Base-by-base conservation (phyloP, 2,888 invertebrate genomes). In the Eugnorisma glareosa region DNA sequence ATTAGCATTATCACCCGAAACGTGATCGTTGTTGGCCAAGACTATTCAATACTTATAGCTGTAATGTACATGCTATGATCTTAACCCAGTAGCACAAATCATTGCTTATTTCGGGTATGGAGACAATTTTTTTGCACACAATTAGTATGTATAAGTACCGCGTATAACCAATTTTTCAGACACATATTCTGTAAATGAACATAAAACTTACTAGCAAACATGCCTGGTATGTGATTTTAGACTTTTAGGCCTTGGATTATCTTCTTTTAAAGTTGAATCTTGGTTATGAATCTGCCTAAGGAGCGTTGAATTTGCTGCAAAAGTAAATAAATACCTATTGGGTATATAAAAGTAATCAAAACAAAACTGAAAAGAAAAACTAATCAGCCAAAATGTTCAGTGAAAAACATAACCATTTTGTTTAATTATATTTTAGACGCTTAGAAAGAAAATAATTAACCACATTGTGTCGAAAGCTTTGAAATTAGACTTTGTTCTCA, bases 391-490 rank as follows among this genome's bases (percentile, higher is more conserved):
- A 28, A n/a, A 37, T 28, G 28, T 63, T 37, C 10, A 18, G 54
- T 35, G 1, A 35, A 37, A 79, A 64, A 69, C 18, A 43, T 24
- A n/a, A 64, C 13, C 21, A 45, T 43, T 64, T 7, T 79, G 31
- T 78, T 78, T 63, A 79, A 79, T 57, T 77, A 64, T 31, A 13
- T 45, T 71, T 64, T 13, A 31, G 18, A 21, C 11, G 37, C 24
- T 48, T 66, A 2, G 48, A 79, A 54, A 77, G 71, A 71, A 79
- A 79, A 57, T 78, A 70, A 57, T 57, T 28, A 45, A 35, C 51
- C 59, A 61, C 8, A 35, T 48, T 59, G 45, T 45, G 18, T 31
- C 8, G 2, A 54, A 37, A 45, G 51, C 24, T 68, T 48, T 15
- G 0, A 31, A 40, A 73, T 73, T 18, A 40, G 5, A 40, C 2